These are phyloP conservation scores for Cryptocephalus moraei DNA, from an alignment of 2,888 invertebrate species.

Conservation along the genomic window DNA sequence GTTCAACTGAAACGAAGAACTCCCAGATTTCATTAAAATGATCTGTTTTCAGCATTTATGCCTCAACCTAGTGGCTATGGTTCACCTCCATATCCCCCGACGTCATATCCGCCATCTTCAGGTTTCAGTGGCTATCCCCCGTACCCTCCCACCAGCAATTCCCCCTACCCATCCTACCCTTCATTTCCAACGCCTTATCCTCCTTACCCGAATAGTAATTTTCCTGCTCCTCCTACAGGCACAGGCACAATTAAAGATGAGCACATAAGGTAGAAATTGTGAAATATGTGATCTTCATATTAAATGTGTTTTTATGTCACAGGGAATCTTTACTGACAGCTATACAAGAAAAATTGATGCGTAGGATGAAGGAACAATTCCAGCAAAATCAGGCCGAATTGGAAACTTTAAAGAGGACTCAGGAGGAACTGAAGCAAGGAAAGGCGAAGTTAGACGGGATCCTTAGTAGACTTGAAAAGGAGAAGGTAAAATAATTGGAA, in stretches of 20 bases:
- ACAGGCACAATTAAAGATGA: constrained; percentile 88
- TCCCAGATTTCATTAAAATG: background rate
- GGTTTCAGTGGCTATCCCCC: constrained; percentile 16
- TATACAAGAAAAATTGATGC: constrained; percentile 85
- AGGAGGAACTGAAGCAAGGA: constrained; percentile 77
- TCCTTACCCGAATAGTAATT: constrained; percentile 18
- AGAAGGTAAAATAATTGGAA: constrained; percentile 48
- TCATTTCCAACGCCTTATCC: constrained; percentile 17
- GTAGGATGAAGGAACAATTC: constrained; percentile 80
- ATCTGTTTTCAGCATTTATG: constrained; percentile 34
- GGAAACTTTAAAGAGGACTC: constrained; percentile 77
- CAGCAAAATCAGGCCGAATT: constrained; percentile 87
- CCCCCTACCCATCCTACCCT: constrained; percentile 12
- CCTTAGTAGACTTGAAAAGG: constrained; percentile 63
- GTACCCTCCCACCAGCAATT: constrained; percentile 14
- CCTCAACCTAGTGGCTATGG: constrained; percentile 32
- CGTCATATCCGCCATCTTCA: constrained; percentile 11
- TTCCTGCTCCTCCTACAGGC: constrained; percentile 34
- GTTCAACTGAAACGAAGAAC: constrained; percentile 11
- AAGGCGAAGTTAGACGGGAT: constrained; percentile 73
- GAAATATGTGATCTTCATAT: background rate
- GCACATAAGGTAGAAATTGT: constrained; percentile 58
- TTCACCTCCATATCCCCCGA: constrained; percentile 20
- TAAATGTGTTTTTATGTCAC: background rate
- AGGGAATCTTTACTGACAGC: constrained; percentile 82